These are phyloP conservation scores for Diadema setosum DNA, from an alignment of 35 echinoderm and acorn worm genomes.

Conservation along the genomic window DNA sequence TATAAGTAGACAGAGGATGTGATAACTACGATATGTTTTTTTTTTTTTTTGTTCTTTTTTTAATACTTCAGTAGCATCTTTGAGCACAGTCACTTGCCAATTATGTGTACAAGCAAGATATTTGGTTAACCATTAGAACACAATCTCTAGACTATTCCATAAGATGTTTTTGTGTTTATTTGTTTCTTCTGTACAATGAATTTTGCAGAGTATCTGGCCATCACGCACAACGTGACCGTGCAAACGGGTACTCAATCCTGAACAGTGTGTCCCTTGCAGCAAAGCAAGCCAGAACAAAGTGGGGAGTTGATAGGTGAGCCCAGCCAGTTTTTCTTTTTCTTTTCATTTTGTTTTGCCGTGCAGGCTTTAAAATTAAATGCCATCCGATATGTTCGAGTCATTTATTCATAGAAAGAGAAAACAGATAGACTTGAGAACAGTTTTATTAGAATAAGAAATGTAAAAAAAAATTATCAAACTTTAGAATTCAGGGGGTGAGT, in stretches of 20 bases:
- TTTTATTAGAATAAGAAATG: neutral
- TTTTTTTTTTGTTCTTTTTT: too few species aligned
- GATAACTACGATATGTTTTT: too few species aligned
- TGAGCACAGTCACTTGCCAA: neutral
- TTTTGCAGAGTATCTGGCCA: slow-evolving; percentile 45
- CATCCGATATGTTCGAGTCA: neutral
- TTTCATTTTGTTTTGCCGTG: neutral
- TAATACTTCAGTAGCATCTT: neutral
- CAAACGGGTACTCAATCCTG: slow-evolving; percentile 51
- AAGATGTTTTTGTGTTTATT: neutral
- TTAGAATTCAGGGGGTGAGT: too few species aligned
- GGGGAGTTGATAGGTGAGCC: slow-evolving; percentile 56
- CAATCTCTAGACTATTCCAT: neutral
- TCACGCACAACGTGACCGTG: slow-evolving; percentile 27
- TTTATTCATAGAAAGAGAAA: neutral
- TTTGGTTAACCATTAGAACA: neutral
- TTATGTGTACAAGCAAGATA: neutral
- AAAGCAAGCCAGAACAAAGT: slow-evolving; percentile 38
- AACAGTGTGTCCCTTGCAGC: slow-evolving; percentile 57
- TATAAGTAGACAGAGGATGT: too few species aligned
- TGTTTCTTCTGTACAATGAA: slow-evolving; percentile 19
- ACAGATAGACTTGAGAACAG: neutral
- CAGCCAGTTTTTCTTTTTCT: neutral
- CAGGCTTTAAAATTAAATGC: neutral
- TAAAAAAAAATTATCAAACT: neutral